Base-by-base conservation (phyloP, 2,113 vertebrate species). In the Sprattus sprattus region DNA sequence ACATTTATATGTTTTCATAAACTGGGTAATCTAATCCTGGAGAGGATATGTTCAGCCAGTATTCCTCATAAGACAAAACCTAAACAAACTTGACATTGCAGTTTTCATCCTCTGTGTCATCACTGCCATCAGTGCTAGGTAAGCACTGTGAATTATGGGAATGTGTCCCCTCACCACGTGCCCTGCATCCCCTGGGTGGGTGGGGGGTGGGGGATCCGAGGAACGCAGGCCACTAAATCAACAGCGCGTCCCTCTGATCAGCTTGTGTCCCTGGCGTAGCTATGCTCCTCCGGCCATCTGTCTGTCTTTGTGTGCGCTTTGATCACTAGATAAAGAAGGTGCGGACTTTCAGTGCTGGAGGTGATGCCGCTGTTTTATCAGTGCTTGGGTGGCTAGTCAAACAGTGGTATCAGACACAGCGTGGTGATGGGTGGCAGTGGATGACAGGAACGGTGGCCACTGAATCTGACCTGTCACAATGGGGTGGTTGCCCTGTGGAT, bases 101-200 rank as follows among this genome's bases (percentile, higher is more conserved):
- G 39, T 16, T 75, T 15, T 3, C 28, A 32, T 75, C 28, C 28
- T 75, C 60, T 28, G 60, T 28, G 60, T 75, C 13, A 75, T 39
- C 67, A 39, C 28, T 39, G 67, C 67, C 13, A 32, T 32, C 9
- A 75, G 3, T 75, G 67, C 67, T 32, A 39, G 67, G 11, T 75
- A 32, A 75, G 67, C 67, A 75, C 67, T 75, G 11, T 75, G 67
- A 75, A 39, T 75, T 75, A 75, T 75, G 13, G 67, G 67, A 75
- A 75, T 75, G 28, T 39, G 0, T 10, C 67, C 67, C 67, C 67
- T 75, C 28, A 32, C 67, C 67, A 75, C 67, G 67, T 75, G 67
- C 67, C 67, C 28, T 32, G 67, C 67, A 75, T 75, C 67, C 67
- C 67, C 67, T 44, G 85, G 32, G n/a, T 32, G 81, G 15, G 83